Conservation (phyloP, 2,797 vertebrate genomes). For the Lagocephalus sceleratus region DNA sequence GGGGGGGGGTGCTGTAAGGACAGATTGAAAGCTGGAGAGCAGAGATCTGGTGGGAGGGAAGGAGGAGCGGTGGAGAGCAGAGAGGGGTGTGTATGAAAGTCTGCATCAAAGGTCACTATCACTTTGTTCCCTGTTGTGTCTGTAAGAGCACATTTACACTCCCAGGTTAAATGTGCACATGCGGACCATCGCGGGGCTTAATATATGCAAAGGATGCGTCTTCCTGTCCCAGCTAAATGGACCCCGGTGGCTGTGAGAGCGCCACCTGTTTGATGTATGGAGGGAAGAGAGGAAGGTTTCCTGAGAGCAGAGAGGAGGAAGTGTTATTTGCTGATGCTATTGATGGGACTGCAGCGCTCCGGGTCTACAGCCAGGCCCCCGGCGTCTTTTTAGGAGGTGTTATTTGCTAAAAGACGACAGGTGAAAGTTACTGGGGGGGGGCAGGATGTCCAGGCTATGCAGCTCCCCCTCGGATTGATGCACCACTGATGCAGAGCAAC, state of each 20-base stretch:
- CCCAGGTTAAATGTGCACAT: too few species aligned
- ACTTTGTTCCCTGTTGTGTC: slow-evolving; percentile 59
- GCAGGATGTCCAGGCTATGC: not conserved
- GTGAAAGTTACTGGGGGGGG: not conserved
- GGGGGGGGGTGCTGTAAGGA: slow-evolving; percentile 1
- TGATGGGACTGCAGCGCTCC: slow-evolving; percentile 45
- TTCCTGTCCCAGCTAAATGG: too few species aligned
- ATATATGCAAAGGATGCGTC: too few species aligned
- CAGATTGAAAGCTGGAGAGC: slow-evolving; percentile 24
- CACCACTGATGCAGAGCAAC: not conserved
- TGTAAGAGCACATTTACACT: too few species aligned
- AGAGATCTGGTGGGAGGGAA: slow-evolving; percentile 37
- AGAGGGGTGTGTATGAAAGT: slow-evolving; percentile 61
- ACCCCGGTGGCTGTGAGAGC: too few species aligned
- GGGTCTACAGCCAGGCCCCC: slow-evolving; percentile 26
- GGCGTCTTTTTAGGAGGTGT: slow-evolving; percentile 11
- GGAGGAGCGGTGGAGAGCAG: slow-evolving; percentile 19
- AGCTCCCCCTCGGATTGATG: slow-evolving; percentile 13
- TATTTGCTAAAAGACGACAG: not conserved
- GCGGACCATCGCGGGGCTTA: too few species aligned
- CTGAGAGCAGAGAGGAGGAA: slow-evolving; percentile 15
- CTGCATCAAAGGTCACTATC: slow-evolving; percentile 70
- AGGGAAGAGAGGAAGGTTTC: slow-evolving; percentile 19
- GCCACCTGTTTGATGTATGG: not conserved
- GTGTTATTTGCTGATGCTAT: slow-evolving; percentile 32